Evolutionary conservation across 2,797 vertebrate genomes (phyloP), one percentile per base, ranked within the genome.

Genomic region (Vipera ursinii): DNA sequence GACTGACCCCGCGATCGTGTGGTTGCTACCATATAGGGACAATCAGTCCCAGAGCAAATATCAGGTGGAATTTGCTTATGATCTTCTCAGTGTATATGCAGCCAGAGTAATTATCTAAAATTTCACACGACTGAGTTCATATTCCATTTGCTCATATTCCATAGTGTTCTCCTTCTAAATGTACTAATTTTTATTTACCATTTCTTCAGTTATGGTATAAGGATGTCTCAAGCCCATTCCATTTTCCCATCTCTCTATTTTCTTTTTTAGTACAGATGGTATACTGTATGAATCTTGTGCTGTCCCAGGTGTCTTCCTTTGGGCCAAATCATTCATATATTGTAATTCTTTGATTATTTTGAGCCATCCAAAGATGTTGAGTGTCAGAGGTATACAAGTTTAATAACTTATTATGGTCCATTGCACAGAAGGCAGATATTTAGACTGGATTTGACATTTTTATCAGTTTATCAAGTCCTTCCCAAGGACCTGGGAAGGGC

Each of bases 1-100:
- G 91, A 90, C 92, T 92, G 87, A 92, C 91, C 93, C 93, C 89
- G 92, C 92, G 93, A 92, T 95, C 51, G 3, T 44, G 90, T 82
- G 73, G 73, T 82, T 82, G 22, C 73, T 82, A 48, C 44, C 73
- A 82, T 82, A 48, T 44, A 0, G 0, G 95, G 93, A 88, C 89
- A 92, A 93, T 93, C 90, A 28, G 38, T 89, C 93, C 93, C 92
- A 87, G 89, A 91, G 89, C 57, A 95, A 90, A 69, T 82, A 60
- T 1, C 82, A 86, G 89, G 3, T 87, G 53, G 17, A 94, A 53
- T 95, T 95, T 94, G 65, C 86, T 93, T 94, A 90, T 86, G 89
- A 59, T 82, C 15, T 63, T 96, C 92, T 91, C 73, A 7, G 38
- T 44, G 60, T 51, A 44, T 24, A 10, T 57, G 20, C 85, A 59